These are phyloP conservation scores for Bradypodion pumilum DNA, from an alignment of 2,797 vertebrate species.

Conservation along the genomic window DNA sequence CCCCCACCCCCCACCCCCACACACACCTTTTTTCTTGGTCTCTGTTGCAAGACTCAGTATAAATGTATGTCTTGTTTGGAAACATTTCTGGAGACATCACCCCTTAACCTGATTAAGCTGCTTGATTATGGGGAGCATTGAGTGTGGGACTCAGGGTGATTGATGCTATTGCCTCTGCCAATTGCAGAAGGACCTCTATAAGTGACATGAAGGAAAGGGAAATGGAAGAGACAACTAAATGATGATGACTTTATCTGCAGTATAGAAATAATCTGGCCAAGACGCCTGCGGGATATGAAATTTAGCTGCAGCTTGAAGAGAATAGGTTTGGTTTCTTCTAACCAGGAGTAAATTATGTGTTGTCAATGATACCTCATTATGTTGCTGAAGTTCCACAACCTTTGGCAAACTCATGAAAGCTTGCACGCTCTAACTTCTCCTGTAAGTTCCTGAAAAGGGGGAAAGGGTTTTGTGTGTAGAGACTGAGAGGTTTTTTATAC, in stretches of 20 bases:
- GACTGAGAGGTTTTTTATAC: neutral
- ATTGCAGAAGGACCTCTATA: neutral
- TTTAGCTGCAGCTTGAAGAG: neutral
- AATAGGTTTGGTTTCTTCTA: neutral
- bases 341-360: neutral
- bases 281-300: neutral
- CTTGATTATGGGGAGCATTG: neutral
- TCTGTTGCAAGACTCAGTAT: neutral
- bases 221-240: constrained; percentile 5
- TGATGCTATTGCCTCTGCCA: neutral
- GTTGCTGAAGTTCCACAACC: neutral
- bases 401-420: neutral
- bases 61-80: constrained; percentile 6
- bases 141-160: neutral
- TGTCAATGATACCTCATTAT: neutral
- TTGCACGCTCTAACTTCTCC: neutral
- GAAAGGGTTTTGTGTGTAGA: neutral
- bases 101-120: neutral
- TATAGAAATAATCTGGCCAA: neutral
- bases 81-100: neutral
- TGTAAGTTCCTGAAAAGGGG: neutral
- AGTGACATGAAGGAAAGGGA: neutral
- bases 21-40: too few species aligned
- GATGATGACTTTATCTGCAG: neutral
- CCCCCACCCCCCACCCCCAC: too few species aligned